Evolutionary conservation across 2,888 invertebrate species (phyloP).

Genomic region (Lasioglossum malachurum): DNA sequence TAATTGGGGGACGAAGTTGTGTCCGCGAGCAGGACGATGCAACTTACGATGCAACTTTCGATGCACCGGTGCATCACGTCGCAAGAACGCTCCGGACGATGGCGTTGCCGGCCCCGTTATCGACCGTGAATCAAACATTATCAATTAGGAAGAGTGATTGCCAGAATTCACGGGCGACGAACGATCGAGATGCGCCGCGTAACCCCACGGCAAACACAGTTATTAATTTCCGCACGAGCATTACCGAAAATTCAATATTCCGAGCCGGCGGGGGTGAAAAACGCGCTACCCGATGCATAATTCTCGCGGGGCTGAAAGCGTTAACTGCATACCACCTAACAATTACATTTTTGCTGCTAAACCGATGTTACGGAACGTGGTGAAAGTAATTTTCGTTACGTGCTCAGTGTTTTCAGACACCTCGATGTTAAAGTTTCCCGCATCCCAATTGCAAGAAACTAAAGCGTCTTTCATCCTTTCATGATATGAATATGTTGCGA

Average conservation of each 20-base stretch:
- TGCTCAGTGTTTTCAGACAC: too few relatives aligned
- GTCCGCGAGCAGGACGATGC: background rate
- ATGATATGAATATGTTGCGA: too few relatives aligned
- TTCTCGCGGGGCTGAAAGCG: background rate
- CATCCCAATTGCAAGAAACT: too few relatives aligned
- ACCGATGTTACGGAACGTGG: background rate
- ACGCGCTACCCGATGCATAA: constrained; percentile 32
- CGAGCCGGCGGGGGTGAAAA: constrained; percentile 37
- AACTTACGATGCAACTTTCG: background rate
- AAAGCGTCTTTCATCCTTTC: too few relatives aligned
- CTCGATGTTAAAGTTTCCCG: too few relatives aligned
- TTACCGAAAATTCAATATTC: constrained; percentile 43
- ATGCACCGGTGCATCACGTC: background rate
- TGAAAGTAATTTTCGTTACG: background rate
- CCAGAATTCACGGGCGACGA: constrained; percentile 33
- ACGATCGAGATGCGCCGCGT: constrained; percentile 40
- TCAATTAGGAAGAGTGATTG: constrained; percentile 47
- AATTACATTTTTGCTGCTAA: background rate
- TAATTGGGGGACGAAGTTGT: constrained; percentile 28
- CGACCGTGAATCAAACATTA: constrained; percentile 38
- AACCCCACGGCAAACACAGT: constrained; percentile 36
- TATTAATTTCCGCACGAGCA: constrained; percentile 50
- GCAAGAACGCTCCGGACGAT: background rate
- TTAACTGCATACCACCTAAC: background rate
- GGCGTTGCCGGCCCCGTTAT: background rate